Evolutionary conservation across 2,888 invertebrate genomes (phyloP), one percentile per base, ranked within the genome.

Genomic region (Eristalis pertinax): DNA sequence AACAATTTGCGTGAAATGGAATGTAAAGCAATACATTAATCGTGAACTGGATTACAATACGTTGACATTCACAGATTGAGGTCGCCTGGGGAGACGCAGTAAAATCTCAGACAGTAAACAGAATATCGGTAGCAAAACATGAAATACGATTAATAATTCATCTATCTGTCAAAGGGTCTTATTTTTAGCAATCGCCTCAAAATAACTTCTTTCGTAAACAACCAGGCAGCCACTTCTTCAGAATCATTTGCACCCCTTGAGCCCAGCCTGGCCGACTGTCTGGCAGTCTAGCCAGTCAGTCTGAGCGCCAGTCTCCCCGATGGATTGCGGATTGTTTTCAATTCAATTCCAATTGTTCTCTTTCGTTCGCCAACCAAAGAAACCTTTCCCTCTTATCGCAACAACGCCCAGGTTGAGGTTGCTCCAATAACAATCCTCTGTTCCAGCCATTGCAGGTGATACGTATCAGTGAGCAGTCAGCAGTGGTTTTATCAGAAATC

Each of bases 71-170:
- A 38, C 13, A 70, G 56, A 84, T 75, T 75, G 75, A 80, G 84
- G 84, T 75, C 84, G 32, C 67, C 13, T 13, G 38, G 13, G 38
- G 38, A 38, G 38, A 13, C 38, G 13, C 38, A 38, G 38, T 38
- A 11, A 13, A 64, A 65, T 56, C 11, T 58, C 83, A 83, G 83
- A 87, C 86, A 79, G 86, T 83, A 87, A 87, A 83, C 83, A 87
- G 83, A 78, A 67, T 58, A 43, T 75, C 62, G 38, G 35, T 32
- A 82, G n/a, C 69, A 73, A 82, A 60, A 38, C 38, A 62, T 15
- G 43, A 82, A 64, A 43, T 15, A 8, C 64, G 82, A 86, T 81
- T 63, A 68, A 60, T 60, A 19, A 63, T 43, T 67, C 35, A 19
- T 38, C 38, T 38, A 1, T 38, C 35, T 74, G 22, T 26, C 24